phyloP scores from a whole-genome alignment of 1,140 invertebrate genomes.

The Brachionus plicatilis region DNA sequence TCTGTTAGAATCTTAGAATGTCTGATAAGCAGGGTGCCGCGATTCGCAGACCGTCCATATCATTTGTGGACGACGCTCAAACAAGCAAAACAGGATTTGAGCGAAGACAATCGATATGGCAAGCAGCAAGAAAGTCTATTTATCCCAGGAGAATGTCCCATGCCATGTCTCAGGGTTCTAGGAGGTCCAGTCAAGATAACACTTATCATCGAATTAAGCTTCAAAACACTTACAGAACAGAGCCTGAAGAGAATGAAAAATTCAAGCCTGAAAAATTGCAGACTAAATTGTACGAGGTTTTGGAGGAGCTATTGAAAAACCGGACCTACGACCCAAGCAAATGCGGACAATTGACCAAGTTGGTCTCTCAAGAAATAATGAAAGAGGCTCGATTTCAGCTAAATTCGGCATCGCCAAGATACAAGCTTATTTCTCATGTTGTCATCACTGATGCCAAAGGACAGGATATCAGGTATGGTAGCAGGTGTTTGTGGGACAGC shows the following conservation, averaged over 20 bases:
- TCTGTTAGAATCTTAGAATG: neutral
- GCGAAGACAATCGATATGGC: slow-evolving; percentile 25
- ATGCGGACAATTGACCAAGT: neutral
- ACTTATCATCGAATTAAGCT: slow-evolving; percentile 22
- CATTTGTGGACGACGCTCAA: slow-evolving; percentile 21
- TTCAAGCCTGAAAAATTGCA: slow-evolving; percentile 43
- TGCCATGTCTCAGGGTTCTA: neutral
- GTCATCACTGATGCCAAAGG: slow-evolving; percentile 45
- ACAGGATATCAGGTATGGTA: slow-evolving; percentile 47
- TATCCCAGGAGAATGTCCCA: neutral
- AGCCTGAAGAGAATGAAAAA: slow-evolving; percentile 41
- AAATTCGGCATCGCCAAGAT: slow-evolving; percentile 45
- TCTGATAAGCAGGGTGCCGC: neutral
- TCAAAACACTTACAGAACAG: slow-evolving; percentile 45
- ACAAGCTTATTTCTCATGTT: slow-evolving; percentile 48
- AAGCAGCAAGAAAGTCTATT: neutral
- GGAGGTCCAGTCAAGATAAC: slow-evolving; percentile 30
- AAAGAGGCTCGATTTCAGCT: slow-evolving; percentile 48
- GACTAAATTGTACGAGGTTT: slow-evolving; percentile 43
- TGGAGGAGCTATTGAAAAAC: slow-evolving; percentile 42
- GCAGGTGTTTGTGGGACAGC: slow-evolving; percentile 49
- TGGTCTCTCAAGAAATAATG: slow-evolving; percentile 42
- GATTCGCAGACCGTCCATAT: slow-evolving; percentile 1
- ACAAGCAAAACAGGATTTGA: neutral
- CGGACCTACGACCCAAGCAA: slow-evolving; percentile 43